phyloP scores from a whole-genome alignment of 2,113 vertebrate genomes.

The Turdus rufiventris region DNA sequence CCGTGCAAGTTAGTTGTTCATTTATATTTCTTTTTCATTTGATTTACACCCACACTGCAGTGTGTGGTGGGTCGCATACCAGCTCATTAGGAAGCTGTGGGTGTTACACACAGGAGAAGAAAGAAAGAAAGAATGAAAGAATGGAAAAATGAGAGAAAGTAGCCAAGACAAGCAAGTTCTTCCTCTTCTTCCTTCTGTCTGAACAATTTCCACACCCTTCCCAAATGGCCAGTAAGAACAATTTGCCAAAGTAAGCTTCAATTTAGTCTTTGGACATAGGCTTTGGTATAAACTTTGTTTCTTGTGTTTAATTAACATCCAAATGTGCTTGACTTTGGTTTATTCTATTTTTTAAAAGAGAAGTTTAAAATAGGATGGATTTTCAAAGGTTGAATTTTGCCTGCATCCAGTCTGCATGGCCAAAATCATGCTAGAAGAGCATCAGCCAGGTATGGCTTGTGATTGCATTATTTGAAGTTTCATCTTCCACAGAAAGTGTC shows the following conservation, averaged over 20 bases:
- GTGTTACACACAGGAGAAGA: slow-evolving; percentile 65
- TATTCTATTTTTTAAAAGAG: slow-evolving; percentile 20
- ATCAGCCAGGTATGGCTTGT: neutral
- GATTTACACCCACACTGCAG: slow-evolving; percentile 37
- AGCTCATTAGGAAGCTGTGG: slow-evolving; percentile 71
- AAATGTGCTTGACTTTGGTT: slow-evolving; percentile 3
- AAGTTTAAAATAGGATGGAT: neutral
- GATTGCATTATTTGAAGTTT: neutral
- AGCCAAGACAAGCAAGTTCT: slow-evolving; percentile 78
- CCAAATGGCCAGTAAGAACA: slow-evolving; percentile 23
- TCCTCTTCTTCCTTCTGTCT: slow-evolving; percentile 73
- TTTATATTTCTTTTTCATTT: slow-evolving; percentile 28
- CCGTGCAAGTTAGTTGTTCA: neutral
- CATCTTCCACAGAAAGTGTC: neutral
- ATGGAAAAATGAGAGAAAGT: slow-evolving; percentile 63
- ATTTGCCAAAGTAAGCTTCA: slow-evolving; percentile 76
- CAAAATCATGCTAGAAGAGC: neutral
- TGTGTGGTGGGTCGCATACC: slow-evolving; percentile 60
- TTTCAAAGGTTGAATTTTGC: slow-evolving; percentile 8
- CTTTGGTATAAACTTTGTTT: slow-evolving; percentile 28
- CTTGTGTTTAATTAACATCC: slow-evolving; percentile 1
- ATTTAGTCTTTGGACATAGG: slow-evolving; percentile 35
- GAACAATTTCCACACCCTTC: slow-evolving; percentile 61
- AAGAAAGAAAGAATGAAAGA: slow-evolving; percentile 53
- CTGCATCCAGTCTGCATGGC: neutral